These are phyloP conservation scores for Drosophila bipectinata DNA, from an alignment of 1,140 invertebrate species.

Conservation along the genomic window DNA sequence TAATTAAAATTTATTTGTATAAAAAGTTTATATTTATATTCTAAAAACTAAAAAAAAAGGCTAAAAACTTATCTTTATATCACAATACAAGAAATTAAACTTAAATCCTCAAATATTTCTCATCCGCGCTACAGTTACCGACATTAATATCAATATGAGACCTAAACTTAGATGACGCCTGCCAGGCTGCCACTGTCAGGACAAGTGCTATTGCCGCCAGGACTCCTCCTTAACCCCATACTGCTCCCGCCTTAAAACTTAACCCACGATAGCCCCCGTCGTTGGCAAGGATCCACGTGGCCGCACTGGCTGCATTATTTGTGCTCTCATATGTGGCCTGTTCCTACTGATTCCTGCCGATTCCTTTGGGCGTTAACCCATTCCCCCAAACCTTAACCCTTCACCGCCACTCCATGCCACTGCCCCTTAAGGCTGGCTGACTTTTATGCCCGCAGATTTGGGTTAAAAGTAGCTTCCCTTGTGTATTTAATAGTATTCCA, in stretches of 20 bases:
- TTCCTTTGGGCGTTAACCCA: constrained; percentile 2
- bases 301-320: constrained; percentile 66
- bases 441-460: constrained; percentile 79
- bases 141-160: constrained; percentile 24
- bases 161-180: constrained; percentile 57
- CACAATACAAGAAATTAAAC: too few species aligned
- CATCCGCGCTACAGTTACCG: background rate
- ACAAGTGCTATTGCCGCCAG: constrained; percentile 51
- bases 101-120: background rate
- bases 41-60: background rate
- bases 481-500: constrained; percentile 78
- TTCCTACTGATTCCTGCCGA: background rate
- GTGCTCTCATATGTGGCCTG: constrained; percentile 64
- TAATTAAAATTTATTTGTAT: background rate
- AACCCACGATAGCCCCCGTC: constrained; percentile 38
- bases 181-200: constrained; percentile 65
- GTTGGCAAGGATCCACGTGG: constrained; percentile 71
- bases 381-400: background rate
- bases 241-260: constrained; percentile 6
- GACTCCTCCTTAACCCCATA: constrained; percentile 3
- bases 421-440: constrained; percentile 29
- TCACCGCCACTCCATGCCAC: background rate
- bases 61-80: too few species aligned
- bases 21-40: background rate
- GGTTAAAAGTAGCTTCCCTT: constrained; percentile 79